Conservation (phyloP, 1,140 invertebrate species). For the Drosophila tsacasi region DNA sequence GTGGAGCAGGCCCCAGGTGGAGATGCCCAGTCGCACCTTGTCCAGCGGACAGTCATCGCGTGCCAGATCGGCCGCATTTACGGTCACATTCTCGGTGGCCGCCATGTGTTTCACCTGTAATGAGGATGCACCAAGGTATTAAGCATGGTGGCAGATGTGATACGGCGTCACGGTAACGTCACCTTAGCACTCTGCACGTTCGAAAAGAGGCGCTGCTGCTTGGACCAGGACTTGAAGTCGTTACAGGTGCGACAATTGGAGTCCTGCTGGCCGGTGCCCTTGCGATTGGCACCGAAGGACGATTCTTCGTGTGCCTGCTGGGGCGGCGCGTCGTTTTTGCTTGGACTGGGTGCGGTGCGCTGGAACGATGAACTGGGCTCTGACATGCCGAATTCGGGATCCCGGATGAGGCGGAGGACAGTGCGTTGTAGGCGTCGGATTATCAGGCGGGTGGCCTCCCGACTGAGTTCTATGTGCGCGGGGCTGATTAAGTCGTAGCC, state of each 20-base stretch:
- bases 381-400: conserved; percentile 62
- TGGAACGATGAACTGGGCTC: conserved; percentile 41
- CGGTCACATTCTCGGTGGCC: conserved; percentile 44
- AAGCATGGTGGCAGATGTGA: background rate
- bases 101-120: conserved; percentile 62
- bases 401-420: conserved; percentile 55
- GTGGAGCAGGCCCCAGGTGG: conserved; percentile 97
- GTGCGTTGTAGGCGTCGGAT: conserved; percentile 61
- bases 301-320: conserved; percentile 21
- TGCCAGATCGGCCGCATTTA: conserved; percentile 13
- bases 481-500: conserved; percentile 49
- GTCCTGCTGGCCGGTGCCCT: conserved; percentile 57
- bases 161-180: background rate
- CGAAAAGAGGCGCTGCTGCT: conserved; percentile 86
- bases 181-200: conserved; percentile 84
- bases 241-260: conserved; percentile 89
- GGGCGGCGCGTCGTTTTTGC: conserved; percentile 8
- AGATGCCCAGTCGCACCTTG: conserved; percentile 90
- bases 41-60: conserved; percentile 90
- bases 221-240: conserved; percentile 91
- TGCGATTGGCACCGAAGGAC: conserved; percentile 30
- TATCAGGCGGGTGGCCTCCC: conserved; percentile 54
- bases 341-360: background rate
- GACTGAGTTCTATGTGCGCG: conserved; percentile 41
- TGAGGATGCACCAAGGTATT: background rate